phyloP scores from a whole-genome alignment of 2,888 invertebrate species.

The Harmothoe impar region DNA sequence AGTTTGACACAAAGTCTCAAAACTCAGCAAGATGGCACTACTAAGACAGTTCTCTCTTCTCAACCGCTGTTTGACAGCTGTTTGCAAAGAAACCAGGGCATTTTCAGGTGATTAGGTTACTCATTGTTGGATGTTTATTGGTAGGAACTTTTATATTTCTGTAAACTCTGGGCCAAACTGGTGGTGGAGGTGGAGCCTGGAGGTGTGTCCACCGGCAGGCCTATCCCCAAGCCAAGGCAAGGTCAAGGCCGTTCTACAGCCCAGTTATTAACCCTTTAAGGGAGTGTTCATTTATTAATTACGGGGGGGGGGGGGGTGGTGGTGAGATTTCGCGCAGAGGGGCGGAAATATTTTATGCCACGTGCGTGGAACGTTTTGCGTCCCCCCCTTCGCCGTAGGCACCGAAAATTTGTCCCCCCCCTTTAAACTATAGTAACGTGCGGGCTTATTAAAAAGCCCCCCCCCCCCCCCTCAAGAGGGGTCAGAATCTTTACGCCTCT shows the following conservation, averaged over 20 bases:
- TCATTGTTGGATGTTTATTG: background rate
- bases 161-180: background rate
- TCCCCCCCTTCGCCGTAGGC: background rate
- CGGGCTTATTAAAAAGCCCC: too few species aligned
- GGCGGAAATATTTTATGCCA: too few species aligned
- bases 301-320: too few species aligned
- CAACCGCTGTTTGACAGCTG: background rate
- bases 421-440: too few species aligned
- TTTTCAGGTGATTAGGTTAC: background rate
- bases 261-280: background rate
- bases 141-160: background rate
- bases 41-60: background rate
- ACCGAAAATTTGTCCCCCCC: too few species aligned
- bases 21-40: background rate
- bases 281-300: background rate
- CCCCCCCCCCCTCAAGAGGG: too few species aligned
- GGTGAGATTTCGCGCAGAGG: too few species aligned
- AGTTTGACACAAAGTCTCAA: background rate
- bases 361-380: too few species aligned
- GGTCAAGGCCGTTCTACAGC: slow-evolving; percentile 16
- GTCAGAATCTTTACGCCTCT: too few species aligned
- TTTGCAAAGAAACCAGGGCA: background rate
- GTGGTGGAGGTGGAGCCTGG: background rate
- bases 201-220: background rate
- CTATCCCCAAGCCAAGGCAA: background rate